A percentile compares a stretch with the other conserved stretches of the same genome.
Evolutionary conservation across 2,888 invertebrate genomes (phyloP).

Genomic region (Crocallis elinguaria): DNA sequence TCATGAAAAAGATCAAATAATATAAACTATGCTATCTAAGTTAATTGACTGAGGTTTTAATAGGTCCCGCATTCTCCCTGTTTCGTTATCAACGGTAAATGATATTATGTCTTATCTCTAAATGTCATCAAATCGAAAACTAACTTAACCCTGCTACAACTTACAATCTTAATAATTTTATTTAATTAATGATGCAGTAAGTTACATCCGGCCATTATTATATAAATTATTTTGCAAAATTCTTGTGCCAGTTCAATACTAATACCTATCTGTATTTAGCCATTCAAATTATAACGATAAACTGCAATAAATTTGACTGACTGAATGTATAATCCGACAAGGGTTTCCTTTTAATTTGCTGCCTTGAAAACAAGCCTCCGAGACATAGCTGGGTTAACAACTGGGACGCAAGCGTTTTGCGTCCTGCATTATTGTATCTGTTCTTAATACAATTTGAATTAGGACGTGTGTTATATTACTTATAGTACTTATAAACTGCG

Average conservation of each 20-base stretch:
- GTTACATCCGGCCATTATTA: background rate
- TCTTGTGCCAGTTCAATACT: background rate
- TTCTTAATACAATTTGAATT: too few species aligned
- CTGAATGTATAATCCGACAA: slow-evolving; percentile 14
- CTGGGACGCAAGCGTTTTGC: too few species aligned
- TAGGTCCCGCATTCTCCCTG: background rate
- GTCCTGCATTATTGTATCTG: too few species aligned
- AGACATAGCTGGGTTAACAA: too few species aligned
- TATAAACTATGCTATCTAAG: too few species aligned
- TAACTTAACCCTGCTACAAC: too few species aligned
- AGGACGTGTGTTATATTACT: too few species aligned
- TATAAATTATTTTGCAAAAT: slow-evolving; percentile 9
- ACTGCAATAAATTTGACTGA: slow-evolving; percentile 15
- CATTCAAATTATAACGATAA: slow-evolving; percentile 18
- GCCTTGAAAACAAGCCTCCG: slow-evolving; percentile 16
- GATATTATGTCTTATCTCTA: background rate
- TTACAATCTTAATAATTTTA: too few species aligned
- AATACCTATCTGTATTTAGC: slow-evolving; percentile 9
- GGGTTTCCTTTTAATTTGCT: slow-evolving; percentile 15
- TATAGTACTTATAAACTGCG: too few species aligned
- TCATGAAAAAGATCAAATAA: too few species aligned
- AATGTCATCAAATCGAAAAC: background rate
- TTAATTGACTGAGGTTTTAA: too few species aligned
- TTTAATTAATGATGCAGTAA: too few species aligned
- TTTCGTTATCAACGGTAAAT: background rate